These are phyloP conservation scores for Drosophila meridiana DNA, from an alignment of 2,888 invertebrate species.

Conservation along the genomic window DNA sequence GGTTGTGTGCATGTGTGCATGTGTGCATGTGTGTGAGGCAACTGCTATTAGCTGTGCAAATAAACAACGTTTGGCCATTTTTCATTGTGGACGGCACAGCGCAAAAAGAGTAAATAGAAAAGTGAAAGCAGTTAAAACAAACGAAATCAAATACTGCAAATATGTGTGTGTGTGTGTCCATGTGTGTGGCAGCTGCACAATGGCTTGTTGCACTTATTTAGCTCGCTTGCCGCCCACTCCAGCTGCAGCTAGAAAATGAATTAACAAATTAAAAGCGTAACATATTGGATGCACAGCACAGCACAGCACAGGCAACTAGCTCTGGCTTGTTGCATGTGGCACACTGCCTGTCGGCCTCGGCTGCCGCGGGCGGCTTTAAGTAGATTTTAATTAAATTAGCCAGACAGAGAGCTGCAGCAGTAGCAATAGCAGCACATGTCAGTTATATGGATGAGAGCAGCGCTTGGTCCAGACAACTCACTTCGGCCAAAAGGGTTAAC, in stretches of 20 bases:
- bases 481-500: slow-evolving; percentile 11
- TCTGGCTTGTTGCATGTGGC: slow-evolving; percentile 39
- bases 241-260: slow-evolving; percentile 66
- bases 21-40: not conserved
- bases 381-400: slow-evolving; percentile 78
- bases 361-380: slow-evolving; percentile 58
- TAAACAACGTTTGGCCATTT: slow-evolving; percentile 67
- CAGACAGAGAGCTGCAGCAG: slow-evolving; percentile 7
- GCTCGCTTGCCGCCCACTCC: slow-evolving; percentile 10
- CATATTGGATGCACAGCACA: slow-evolving; percentile 61
- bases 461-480: slow-evolving; percentile 20
- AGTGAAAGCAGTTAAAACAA: slow-evolving; percentile 70
- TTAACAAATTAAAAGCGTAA: slow-evolving; percentile 77
- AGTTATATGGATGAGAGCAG: slow-evolving; percentile 44
- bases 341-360: slow-evolving; percentile 26
- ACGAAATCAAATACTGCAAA: slow-evolving; percentile 65
- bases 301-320: slow-evolving; percentile 30
- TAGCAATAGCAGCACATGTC: slow-evolving; percentile 57
- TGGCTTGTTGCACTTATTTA: slow-evolving; percentile 56
- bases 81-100: slow-evolving; percentile 50
- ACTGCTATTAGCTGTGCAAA: slow-evolving; percentile 65
- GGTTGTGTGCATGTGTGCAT: not conserved
- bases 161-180: not conserved
- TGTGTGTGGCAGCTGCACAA: slow-evolving; percentile 49
- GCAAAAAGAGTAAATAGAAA: slow-evolving; percentile 56